Evolutionary conservation across 2,113 vertebrate genomes (phyloP).

Genomic region (Lamprotornis superbus): DNA sequence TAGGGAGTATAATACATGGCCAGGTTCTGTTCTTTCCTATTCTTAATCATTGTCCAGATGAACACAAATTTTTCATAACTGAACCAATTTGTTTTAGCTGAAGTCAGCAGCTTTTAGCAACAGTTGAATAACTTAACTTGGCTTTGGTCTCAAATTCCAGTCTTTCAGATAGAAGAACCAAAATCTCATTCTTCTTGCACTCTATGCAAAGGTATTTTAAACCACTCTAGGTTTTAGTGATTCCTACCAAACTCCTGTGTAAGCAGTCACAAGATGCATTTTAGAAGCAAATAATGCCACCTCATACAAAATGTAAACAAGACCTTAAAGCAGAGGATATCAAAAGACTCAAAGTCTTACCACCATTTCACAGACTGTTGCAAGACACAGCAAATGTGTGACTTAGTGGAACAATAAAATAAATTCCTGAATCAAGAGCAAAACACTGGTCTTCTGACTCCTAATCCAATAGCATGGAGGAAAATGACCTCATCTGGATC

Average conservation of each 20-base stretch:
- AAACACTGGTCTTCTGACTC: not conserved
- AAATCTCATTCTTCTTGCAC: not conserved
- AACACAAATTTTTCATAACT: not conserved
- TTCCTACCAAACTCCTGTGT: not conserved
- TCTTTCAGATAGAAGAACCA: not conserved
- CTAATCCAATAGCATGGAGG: not conserved
- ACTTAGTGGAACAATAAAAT: not conserved
- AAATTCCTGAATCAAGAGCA: not conserved
- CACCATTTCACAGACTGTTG: not conserved
- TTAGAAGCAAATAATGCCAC: not conserved
- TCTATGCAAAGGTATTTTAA: not conserved
- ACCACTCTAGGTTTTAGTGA: not conserved
- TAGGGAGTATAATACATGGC: not conserved
- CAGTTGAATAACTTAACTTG: not conserved
- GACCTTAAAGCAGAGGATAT: not conserved
- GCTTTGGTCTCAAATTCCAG: not conserved
- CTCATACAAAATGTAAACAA: not conserved
- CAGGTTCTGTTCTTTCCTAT: not conserved
- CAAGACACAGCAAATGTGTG: not conserved
- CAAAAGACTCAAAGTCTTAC: not conserved
- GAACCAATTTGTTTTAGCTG: not conserved
- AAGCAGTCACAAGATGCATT: not conserved
- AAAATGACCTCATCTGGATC: not conserved
- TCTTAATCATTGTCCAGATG: not conserved
- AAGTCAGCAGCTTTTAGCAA: not conserved